Evolutionary conservation across 2,888 invertebrate genomes (phyloP).

Genomic region (Tetragonisca angustula): DNA sequence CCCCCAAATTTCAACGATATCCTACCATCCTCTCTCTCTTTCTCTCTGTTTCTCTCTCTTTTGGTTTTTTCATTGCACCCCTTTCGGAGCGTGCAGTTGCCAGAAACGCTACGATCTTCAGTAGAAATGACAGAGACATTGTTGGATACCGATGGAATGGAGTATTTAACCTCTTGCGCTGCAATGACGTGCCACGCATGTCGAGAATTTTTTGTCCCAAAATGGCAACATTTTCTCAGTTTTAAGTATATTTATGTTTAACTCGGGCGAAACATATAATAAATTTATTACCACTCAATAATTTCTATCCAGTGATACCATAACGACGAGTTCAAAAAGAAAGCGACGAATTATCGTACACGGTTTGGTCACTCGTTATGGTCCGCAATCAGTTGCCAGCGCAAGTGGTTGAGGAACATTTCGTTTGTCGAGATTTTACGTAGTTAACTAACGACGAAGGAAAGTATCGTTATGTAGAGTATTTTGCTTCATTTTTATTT

Average conservation of each 20-base stretch:
- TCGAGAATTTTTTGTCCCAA: too few relatives aligned
- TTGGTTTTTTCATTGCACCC: not conserved
- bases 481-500: not conserved
- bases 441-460: not conserved
- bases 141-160: too few relatives aligned
- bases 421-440: not conserved
- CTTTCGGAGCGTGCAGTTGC: not conserved
- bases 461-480: not conserved
- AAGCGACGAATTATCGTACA: too few relatives aligned
- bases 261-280: too few relatives aligned
- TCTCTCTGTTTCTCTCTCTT: not conserved
- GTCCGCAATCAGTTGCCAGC: too few relatives aligned
- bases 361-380: too few relatives aligned
- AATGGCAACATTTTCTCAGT: too few relatives aligned
- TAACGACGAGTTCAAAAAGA: too few relatives aligned
- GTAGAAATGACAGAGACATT: not conserved
- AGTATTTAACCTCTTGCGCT: not conserved
- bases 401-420: not conserved
- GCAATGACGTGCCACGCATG: too few relatives aligned
- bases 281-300: too few relatives aligned
- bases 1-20: constrained; percentile 39
- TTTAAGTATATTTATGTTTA: too few relatives aligned
- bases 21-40: not conserved
- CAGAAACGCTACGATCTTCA: not conserved
- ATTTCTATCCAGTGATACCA: too few relatives aligned